These are phyloP conservation scores for Dione vanillae DNA, from an alignment of 2,888 invertebrate species.

Conservation along the genomic window DNA sequence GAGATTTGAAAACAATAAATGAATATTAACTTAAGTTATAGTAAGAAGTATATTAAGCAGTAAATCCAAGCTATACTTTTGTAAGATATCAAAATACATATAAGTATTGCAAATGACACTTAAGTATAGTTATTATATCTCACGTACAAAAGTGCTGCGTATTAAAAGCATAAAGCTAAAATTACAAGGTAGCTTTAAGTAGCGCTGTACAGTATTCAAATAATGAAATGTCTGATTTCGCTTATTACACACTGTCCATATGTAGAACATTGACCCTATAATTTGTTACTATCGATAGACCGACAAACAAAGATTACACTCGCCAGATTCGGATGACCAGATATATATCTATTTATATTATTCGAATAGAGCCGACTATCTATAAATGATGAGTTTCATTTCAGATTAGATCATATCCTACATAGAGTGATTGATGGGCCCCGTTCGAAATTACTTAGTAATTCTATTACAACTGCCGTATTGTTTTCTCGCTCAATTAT, in stretches of 20 bases:
- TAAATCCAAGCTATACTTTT: not conserved
- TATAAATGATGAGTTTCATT: slow-evolving; percentile 84
- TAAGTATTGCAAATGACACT: not conserved
- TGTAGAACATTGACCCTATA: slow-evolving; percentile 57
- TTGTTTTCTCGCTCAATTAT: slow-evolving; percentile 78
- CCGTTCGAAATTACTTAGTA: slow-evolving; percentile 71
- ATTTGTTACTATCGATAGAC: slow-evolving; percentile 76
- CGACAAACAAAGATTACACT: slow-evolving; percentile 77
- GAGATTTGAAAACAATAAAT: not conserved
- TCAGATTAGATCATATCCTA: slow-evolving; percentile 81
- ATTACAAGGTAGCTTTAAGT: slow-evolving; percentile 36
- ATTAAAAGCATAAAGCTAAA: slow-evolving; percentile 21
- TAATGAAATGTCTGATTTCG: slow-evolving; percentile 44
- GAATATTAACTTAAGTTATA: no score
- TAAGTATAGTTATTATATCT: not conserved
- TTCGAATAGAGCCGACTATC: slow-evolving; percentile 79
- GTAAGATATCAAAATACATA: not conserved
- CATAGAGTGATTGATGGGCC: slow-evolving; percentile 79
- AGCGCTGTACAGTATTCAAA: slow-evolving; percentile 39
- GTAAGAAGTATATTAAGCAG: not conserved
- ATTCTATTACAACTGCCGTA: slow-evolving; percentile 77
- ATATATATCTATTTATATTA: slow-evolving; percentile 83
- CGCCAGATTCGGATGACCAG: slow-evolving; percentile 80
- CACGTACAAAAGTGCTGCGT: not conserved
- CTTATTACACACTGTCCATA: slow-evolving; percentile 42